Evolutionary conservation across 1,140 invertebrate genomes (phyloP), one percentile per base, ranked within the genome.

Genomic region (Drosophila nebulosa): DNA sequence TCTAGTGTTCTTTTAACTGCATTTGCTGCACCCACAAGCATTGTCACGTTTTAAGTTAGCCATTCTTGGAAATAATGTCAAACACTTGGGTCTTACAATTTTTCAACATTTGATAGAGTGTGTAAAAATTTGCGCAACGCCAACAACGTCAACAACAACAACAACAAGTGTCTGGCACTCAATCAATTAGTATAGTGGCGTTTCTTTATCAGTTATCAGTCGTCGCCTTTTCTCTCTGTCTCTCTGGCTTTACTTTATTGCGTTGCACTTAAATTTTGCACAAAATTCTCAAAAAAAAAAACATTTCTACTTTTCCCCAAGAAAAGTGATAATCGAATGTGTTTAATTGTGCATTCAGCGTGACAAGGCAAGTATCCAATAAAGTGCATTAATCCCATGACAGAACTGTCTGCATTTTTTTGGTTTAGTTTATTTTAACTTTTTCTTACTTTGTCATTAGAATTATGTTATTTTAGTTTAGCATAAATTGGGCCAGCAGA

Each of bases 101-200:
- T 67, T 61, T 70, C 71, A 56, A 56, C 59, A 30, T 58, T 59
- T 80, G 64, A 80, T 76, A 79, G 56, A 63, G 78, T 32, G 9
- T 65, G 56, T 12, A 32, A 68, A 62, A 69, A 42, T 73, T 46
- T 3, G 39, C 35, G 59, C 21, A 16, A 56, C 16, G 71, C 69
- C 63, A 58, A 53, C 36, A 18, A 26, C 50, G 21, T 46, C 21
- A 2, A n/a, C 10, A 16, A 2, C 39, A 3, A 21, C 50, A 46
- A 68, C 69, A 73, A 64, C 69, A 73, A 79, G 70, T 74, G 71
- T 66, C 64, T 74, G 76, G 61, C 77, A 79, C 67, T 79, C 71
- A 79, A 79, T 79, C 76, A 79, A 74, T 79, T 79, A 69, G 66
- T 74, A 59, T 18, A 42, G 39, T 42, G 35, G n/a, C 4, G 36